Conservation (phyloP, 2,113 vertebrate genomes). For the Formicarius rufipectus region DNA sequence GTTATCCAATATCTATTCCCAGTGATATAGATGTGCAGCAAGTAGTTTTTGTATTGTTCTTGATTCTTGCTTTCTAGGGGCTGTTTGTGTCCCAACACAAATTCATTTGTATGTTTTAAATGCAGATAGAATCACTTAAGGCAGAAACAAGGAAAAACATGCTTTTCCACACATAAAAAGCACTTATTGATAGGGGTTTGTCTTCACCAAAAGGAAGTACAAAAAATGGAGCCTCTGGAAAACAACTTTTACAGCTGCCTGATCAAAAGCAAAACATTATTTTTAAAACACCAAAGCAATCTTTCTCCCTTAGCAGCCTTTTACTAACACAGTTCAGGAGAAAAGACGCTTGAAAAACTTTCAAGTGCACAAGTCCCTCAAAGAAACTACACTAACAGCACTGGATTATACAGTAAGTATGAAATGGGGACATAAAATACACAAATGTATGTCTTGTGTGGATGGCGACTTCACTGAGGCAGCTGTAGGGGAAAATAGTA, state of each 20-base stretch:
- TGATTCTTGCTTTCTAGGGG: background rate
- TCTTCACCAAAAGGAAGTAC: constrained; percentile 66
- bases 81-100: background rate
- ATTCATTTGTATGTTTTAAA: background rate
- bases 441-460: accelerated
- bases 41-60: background rate
- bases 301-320: background rate
- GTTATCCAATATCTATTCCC: background rate
- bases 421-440: background rate
- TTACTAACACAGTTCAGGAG: background rate
- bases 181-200: constrained; percentile 48
- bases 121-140: background rate
- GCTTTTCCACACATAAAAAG: background rate
- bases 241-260: constrained; percentile 17
- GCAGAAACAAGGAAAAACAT: background rate
- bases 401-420: too few species aligned
- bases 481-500: background rate
- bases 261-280: background rate
- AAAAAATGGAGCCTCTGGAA: constrained; percentile 43
- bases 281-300: background rate
- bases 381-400: background rate
- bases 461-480: background rate
- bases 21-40: background rate
- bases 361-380: background rate
- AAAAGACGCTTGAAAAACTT: background rate